A percentile compares a stretch with the other conserved stretches of the same genome.
Conservation (phyloP, 2,888 invertebrate species). For the Rhodophaea formosa region DNA sequence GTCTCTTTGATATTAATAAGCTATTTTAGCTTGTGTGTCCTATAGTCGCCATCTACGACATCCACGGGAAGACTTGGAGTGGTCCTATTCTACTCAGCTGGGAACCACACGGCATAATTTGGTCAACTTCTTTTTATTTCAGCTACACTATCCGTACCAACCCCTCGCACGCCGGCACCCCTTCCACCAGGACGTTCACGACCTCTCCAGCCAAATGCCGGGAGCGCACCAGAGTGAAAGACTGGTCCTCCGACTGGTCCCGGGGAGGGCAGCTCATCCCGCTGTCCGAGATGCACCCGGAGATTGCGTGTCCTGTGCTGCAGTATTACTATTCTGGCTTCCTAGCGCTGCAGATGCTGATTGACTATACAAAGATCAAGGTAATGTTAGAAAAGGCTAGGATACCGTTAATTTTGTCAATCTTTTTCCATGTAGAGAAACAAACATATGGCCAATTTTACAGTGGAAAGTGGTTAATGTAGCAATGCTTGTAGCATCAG, state of each 20-base stretch:
- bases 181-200: constrained; percentile 83
- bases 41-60: too few species aligned
- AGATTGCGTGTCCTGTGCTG: constrained; percentile 87
- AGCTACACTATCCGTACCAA: constrained; percentile 89
- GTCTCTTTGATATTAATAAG: too few species aligned
- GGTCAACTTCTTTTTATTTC: constrained; percentile 24
- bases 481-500: too few species aligned
- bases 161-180: constrained; percentile 84
- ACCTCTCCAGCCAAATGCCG: constrained; percentile 86
- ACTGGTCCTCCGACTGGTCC: constrained; percentile 83
- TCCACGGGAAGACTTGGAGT: too few species aligned
- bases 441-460: too few species aligned
- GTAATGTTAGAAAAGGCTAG: constrained; percentile 54
- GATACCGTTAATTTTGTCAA: too few species aligned
- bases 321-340: constrained; percentile 90
- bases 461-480: too few species aligned
- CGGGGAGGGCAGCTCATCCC: constrained; percentile 68
- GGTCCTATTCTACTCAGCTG: too few species aligned
- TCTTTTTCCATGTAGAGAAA: too few species aligned
- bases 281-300: constrained; percentile 82
- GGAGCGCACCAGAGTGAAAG: constrained; percentile 77
- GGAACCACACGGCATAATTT: too few species aligned
- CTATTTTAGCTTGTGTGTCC: too few species aligned
- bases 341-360: constrained; percentile 85
- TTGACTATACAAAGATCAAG: constrained; percentile 87